phyloP scores from a whole-genome alignment of 2,797 vertebrate genomes.

The Melanotaenia trifasciata region DNA sequence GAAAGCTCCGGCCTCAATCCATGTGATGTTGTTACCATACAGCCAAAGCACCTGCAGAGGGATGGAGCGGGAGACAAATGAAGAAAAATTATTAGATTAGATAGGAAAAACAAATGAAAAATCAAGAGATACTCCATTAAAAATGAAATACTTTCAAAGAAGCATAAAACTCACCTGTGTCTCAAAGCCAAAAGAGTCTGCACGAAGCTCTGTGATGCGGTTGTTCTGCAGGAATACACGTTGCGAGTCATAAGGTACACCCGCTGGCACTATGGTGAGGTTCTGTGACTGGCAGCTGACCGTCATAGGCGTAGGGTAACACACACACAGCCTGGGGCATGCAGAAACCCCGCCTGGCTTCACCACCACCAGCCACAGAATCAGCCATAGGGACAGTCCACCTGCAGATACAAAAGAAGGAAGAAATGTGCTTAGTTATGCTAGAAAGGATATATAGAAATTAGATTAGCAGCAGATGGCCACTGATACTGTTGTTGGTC shows the following conservation, averaged over 20 bases:
- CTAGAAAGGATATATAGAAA: not conserved
- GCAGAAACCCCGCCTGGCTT: constrained; percentile 76
- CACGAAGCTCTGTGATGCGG: constrained; percentile 91
- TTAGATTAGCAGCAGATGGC: constrained; percentile 5
- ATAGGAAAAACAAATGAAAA: not conserved
- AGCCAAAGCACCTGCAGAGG: constrained; percentile 90
- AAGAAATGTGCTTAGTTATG: constrained; percentile 11
- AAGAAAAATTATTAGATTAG: not conserved
- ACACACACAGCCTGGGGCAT: constrained; percentile 95
- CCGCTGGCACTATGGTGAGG: constrained; percentile 90
- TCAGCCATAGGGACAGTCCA: constrained; percentile 80
- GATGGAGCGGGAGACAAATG: not conserved
- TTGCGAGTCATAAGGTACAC: constrained; percentile 91
- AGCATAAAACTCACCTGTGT: constrained; percentile 77
- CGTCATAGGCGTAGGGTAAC: constrained; percentile 96
- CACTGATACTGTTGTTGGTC: constrained; percentile 1
- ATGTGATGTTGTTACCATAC: constrained; percentile 96
- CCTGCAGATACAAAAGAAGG: constrained; percentile 60
- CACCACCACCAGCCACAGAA: constrained; percentile 83
- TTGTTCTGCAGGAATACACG: constrained; percentile 99
- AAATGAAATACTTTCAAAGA: too few relatives aligned
- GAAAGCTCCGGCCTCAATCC: constrained; percentile 94
- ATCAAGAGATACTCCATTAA: not conserved
- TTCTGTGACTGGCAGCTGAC: constrained; percentile 99
- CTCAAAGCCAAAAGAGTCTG: constrained; percentile 92